Percentiles rank a stretch among this genome's conserved stretches.
Evolutionary conservation across 2,888 invertebrate genomes (phyloP).

Genomic region (Calliphora vomitoria): DNA sequence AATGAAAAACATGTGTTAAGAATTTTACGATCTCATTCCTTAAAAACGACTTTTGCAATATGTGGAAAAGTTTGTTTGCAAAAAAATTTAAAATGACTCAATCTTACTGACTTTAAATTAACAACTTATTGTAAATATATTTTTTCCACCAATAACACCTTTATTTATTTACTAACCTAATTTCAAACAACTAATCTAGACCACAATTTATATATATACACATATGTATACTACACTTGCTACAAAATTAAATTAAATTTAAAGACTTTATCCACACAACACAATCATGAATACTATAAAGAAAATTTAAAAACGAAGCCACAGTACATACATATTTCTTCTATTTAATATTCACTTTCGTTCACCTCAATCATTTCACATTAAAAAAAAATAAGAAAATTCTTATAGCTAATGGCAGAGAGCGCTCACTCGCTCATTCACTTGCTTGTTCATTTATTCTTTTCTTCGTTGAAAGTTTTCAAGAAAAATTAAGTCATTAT

Average conservation of each 20-base stretch:
- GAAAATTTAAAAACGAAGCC: background rate
- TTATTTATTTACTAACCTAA: background rate
- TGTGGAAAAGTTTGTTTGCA: too few relatives aligned
- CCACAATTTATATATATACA: background rate
- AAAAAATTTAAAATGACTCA: too few relatives aligned
- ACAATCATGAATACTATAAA: background rate
- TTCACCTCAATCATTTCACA: constrained; percentile 45
- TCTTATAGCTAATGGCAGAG: constrained; percentile 41
- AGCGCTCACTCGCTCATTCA: background rate
- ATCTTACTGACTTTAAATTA: too few relatives aligned
- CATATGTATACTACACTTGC: background rate
- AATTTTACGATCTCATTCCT: too few relatives aligned
- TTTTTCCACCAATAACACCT: background rate
- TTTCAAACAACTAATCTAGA: background rate
- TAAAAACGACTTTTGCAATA: too few relatives aligned
- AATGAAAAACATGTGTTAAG: too few relatives aligned
- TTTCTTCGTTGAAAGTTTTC: constrained; percentile 54
- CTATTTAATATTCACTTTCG: constrained; percentile 66
- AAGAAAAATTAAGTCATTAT: constrained; percentile 74
- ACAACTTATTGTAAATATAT: too few relatives aligned
- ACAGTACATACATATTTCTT: background rate
- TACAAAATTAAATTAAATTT: constrained; percentile 13
- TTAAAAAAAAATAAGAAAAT: constrained; percentile 37
- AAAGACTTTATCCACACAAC: background rate
- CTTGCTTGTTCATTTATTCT: constrained; percentile 7